These are phyloP conservation scores for Corythornis madagascariensis DNA, from an alignment of 2,113 vertebrate species.

Conservation along the genomic window DNA sequence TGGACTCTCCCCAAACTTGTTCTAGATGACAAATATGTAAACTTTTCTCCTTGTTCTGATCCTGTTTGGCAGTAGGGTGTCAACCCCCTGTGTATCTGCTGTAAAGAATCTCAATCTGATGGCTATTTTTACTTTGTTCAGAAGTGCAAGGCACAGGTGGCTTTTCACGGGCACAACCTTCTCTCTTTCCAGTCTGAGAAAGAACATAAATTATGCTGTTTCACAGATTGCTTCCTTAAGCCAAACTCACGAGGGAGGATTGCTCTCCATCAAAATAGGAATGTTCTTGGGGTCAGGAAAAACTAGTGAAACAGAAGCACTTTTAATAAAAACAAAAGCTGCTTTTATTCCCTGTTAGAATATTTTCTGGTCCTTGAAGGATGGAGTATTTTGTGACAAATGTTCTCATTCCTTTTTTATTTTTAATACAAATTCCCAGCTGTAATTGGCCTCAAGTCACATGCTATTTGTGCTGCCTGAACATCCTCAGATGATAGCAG, in stretches of 20 bases:
- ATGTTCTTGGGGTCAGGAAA: not conserved
- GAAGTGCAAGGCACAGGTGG: not conserved
- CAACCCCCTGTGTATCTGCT: not conserved
- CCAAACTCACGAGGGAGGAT: not conserved
- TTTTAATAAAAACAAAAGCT: conserved; percentile 22
- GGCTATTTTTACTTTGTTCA: not conserved
- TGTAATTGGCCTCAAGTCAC: conserved; percentile 17
- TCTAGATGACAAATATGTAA: not conserved
- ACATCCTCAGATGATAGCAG: conserved; percentile 4
- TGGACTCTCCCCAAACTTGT: not conserved
- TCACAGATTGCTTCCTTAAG: not conserved
- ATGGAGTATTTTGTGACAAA: conserved; percentile 18
- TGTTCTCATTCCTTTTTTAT: conserved; percentile 43
- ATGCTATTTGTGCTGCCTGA: not conserved
- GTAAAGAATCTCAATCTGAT: not conserved
- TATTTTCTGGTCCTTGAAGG: not conserved
- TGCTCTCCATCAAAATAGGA: not conserved
- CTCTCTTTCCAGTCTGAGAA: not conserved
- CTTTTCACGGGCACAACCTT: not conserved
- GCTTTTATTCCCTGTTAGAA: not conserved
- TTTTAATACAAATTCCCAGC: conserved; percentile 30
- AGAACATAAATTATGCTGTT: not conserved
- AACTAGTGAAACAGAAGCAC: not conserved
- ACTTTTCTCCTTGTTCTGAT: not conserved
- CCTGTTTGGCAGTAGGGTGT: not conserved